Evolutionary conservation across 2,113 vertebrate species (phyloP).

Genomic region (Hyperoodon ampullatus): DNA sequence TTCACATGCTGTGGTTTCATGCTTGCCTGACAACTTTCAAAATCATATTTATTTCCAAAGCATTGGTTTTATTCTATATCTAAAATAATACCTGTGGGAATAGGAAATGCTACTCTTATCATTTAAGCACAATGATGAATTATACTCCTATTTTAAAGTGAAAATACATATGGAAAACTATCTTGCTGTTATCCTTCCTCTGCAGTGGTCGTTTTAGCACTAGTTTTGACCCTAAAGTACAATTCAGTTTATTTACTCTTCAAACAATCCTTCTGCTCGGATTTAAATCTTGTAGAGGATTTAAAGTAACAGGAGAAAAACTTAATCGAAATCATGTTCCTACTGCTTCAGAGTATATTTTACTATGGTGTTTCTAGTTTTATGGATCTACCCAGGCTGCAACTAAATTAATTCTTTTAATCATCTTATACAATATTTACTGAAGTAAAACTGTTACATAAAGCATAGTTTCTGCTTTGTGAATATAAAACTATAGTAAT

Average conservation of each 20-base stretch:
- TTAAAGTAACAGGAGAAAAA: slow-evolving; percentile 55
- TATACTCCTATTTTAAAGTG: background rate
- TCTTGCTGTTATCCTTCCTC: background rate
- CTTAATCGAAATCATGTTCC: background rate
- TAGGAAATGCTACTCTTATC: background rate
- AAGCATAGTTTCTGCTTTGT: slow-evolving; percentile 60
- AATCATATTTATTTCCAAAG: slow-evolving; percentile 73
- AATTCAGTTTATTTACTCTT: slow-evolving; percentile 41
- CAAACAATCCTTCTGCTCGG: background rate
- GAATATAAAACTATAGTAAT: slow-evolving; percentile 67
- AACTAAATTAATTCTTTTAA: slow-evolving; percentile 76
- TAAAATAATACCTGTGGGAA: slow-evolving; percentile 57
- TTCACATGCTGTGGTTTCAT: slow-evolving; percentile 56
- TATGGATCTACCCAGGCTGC: slow-evolving; percentile 16
- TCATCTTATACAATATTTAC: slow-evolving; percentile 70
- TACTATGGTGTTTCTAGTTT: slow-evolving; percentile 36
- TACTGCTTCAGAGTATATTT: slow-evolving; percentile 5
- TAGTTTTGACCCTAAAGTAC: background rate
- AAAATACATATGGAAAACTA: slow-evolving; percentile 30
- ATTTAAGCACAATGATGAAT: slow-evolving; percentile 37
- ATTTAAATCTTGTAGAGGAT: background rate
- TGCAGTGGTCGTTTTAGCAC: background rate
- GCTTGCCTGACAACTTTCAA: slow-evolving; percentile 66
- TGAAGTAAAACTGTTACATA: slow-evolving; percentile 63
- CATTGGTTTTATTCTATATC: slow-evolving; percentile 53